A percentile compares a stretch with the other conserved stretches of the same genome.
These are phyloP conservation scores for Apeira syringaria DNA, from an alignment of 2,888 invertebrate species.

Conservation along the genomic window DNA sequence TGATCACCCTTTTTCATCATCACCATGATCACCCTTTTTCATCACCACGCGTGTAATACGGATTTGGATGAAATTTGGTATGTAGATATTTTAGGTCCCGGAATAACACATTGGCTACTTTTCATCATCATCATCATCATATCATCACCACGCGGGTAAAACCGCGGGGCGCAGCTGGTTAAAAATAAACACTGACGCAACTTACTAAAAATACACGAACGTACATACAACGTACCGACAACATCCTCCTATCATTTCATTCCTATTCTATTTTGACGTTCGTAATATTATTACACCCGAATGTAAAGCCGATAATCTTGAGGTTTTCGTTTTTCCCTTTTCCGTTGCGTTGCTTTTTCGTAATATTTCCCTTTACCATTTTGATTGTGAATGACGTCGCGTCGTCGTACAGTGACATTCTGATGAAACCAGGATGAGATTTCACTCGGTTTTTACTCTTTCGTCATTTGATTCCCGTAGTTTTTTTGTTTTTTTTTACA, in stretches of 20 bases:
- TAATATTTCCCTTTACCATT: constrained; percentile 35
- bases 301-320: constrained; percentile 46
- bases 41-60: too few species aligned
- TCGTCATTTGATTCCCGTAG: constrained; percentile 40
- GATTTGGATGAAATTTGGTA: too few species aligned
- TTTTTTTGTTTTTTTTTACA: too few species aligned
- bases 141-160: too few species aligned
- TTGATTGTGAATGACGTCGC: constrained; percentile 24
- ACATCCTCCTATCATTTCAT: constrained; percentile 20
- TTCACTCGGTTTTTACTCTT: constrained; percentile 36
- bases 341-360: constrained; percentile 28
- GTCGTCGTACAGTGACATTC: constrained; percentile 42
- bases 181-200: background rate
- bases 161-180: too few species aligned
- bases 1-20: too few species aligned
- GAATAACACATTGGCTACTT: too few species aligned
- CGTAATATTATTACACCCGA: constrained; percentile 41
- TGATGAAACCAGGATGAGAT: constrained; percentile 45
- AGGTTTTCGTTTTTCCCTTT: constrained; percentile 33
- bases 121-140: too few species aligned
- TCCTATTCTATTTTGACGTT: constrained; percentile 18
- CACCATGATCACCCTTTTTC: too few species aligned
- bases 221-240: constrained; percentile 12
- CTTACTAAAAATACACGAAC: constrained; percentile 12
- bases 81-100: too few species aligned